phyloP scores from a whole-genome alignment of 2,797 vertebrate species.

The Scarus forsteni region DNA sequence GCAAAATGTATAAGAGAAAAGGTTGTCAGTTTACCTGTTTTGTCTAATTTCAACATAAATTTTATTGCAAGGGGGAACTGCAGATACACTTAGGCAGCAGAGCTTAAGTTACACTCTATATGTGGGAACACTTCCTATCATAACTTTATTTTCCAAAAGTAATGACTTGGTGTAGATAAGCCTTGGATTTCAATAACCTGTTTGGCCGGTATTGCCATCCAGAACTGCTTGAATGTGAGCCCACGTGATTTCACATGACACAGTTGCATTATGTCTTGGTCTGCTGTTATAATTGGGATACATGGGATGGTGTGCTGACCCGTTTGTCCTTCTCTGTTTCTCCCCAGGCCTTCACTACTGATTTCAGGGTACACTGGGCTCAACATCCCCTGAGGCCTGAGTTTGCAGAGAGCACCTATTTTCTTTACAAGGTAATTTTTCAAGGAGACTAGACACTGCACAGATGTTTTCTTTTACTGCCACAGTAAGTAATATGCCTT shows the following conservation, averaged over 20 bases:
- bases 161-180: slow-evolving; percentile 7
- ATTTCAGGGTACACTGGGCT: slow-evolving; percentile 99
- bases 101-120: no score
- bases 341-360: slow-evolving; percentile 96
- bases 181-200: background rate
- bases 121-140: no score
- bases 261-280: slow-evolving; percentile 2
- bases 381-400: slow-evolving; percentile 98
- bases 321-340: slow-evolving; percentile 59
- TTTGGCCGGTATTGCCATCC: background rate
- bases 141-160: background rate
- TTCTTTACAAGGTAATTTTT: slow-evolving; percentile 95
- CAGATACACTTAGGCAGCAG: no score
- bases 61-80: no score
- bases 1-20: no score
- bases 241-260: slow-evolving; percentile 13
- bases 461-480: slow-evolving; percentile 11
- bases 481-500: background rate
- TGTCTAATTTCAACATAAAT: no score
- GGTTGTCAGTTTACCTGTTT: no score
- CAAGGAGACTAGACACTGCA: slow-evolving; percentile 30
- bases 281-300: slow-evolving; percentile 69
- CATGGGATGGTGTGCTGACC: slow-evolving; percentile 43
- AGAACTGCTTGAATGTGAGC: slow-evolving; percentile 2
- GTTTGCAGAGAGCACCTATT: slow-evolving; percentile 99